Base-by-base conservation (phyloP, 2,113 vertebrate species). In the Centropus bengalensis region DNA sequence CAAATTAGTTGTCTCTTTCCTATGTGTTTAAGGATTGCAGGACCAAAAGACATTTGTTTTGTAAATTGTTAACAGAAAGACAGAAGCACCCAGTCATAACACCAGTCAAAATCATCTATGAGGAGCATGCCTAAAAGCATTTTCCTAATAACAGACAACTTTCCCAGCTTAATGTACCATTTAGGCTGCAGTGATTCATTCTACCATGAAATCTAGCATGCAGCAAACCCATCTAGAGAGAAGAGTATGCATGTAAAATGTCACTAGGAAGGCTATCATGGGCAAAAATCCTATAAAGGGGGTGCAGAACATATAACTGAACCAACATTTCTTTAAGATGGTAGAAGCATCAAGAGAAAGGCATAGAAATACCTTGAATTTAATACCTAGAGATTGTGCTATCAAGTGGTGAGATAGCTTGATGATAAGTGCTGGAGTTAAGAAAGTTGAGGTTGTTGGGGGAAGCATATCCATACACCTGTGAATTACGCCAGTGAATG, bases 1-100 rank as follows among this genome's bases (percentile, higher is more conserved):
- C 74, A 95, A 96, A 86, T 82, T 51, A 82, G 68, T 73, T 76
- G 12, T 44, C 82, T 78, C 76, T 26, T 80, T 86, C 54, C 63
- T 58, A 23, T 45, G 63, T 63, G 49, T 54, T 91, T 95, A 85
- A 88, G 60, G 79, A 68, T 28, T 89, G 22, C 23, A 73, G 63
- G 74, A 69, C 24, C 47, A 63, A 67, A 70, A 62, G 69, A 64
- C 54, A 71, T 63, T 75, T 64, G 11, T 51, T 24, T 22, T 45
- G 47, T 30, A 79, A 96, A 73, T 32, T 59, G 16, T 76, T 78
- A 91, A 62, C 5, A 36, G 56, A 68, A 91, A 73, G 52, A 70
- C 1, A 80, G 74, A 66, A 89, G 78, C 69, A 76, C 24, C 32
- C 52, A 58, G 62, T 54, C 30, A 27, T 26, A 93, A n/a, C 49